Conservation (phyloP, 2,888 invertebrate genomes). For the Gortyna flavago region DNA sequence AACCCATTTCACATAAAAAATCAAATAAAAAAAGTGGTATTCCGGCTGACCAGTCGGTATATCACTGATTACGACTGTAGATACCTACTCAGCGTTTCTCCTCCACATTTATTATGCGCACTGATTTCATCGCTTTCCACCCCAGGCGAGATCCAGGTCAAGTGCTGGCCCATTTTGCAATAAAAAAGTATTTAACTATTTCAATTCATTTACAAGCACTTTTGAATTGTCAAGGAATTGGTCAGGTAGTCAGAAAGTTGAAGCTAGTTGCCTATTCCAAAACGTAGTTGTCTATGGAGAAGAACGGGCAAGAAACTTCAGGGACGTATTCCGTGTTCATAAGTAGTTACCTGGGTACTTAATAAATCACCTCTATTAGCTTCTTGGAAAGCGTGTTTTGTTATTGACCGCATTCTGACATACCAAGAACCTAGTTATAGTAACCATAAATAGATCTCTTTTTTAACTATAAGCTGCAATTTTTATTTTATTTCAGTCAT, state of each 20-base stretch:
- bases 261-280: neutral
- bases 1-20: too few relatives aligned
- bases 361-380: too few relatives aligned
- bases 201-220: neutral
- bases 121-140: too few relatives aligned
- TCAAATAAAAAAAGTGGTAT: too few relatives aligned
- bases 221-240: neutral
- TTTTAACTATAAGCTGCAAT: neutral
- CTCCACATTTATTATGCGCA: too few relatives aligned
- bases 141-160: too few relatives aligned
- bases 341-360: neutral
- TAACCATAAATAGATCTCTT: neutral
- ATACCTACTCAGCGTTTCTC: too few relatives aligned
- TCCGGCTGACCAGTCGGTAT: too few relatives aligned
- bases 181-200: neutral
- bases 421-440: neutral
- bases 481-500: constrained; percentile 58
- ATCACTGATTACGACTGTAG: too few relatives aligned
- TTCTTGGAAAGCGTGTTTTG: neutral
- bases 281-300: neutral
- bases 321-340: neutral
- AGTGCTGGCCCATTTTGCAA: neutral
- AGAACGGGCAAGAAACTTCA: neutral
- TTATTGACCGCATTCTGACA: neutral
- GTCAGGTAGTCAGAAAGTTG: neutral